Percentiles rank a stretch among this genome's conserved stretches.
Evolutionary conservation across 2,888 invertebrate species (phyloP).

Genomic region (Dendrolimus houi): DNA sequence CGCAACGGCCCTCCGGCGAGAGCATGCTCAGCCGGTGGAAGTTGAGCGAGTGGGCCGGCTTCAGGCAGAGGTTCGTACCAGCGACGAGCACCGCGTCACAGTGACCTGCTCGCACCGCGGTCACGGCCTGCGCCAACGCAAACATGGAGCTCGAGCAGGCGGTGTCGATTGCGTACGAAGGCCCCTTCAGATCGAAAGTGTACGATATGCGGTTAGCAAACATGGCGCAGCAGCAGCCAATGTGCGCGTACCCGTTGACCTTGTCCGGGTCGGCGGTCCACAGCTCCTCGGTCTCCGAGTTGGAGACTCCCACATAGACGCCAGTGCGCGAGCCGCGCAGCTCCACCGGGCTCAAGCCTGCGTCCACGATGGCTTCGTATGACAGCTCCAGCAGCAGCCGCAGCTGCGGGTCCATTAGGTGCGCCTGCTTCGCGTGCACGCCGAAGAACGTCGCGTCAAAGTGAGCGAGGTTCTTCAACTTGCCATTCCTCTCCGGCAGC

Average conservation of each 20-base stretch:
- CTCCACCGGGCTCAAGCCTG: constrained; percentile 88
- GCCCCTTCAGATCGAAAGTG: constrained; percentile 96
- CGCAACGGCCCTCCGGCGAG: constrained; percentile 93
- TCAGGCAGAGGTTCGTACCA: constrained; percentile 91
- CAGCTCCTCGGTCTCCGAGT: constrained; percentile 92
- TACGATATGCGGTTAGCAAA: constrained; percentile 97
- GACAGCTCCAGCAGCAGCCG: constrained; percentile 92
- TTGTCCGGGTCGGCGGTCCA: constrained; percentile 92
- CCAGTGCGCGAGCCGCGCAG: constrained; percentile 93
- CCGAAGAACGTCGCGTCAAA: constrained; percentile 95
- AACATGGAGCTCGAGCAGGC: constrained; percentile 97
- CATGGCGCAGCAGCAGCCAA: constrained; percentile 97
- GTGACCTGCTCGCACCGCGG: constrained; percentile 89
- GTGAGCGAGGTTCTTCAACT: constrained; percentile 85
- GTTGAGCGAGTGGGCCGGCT: constrained; percentile 93
- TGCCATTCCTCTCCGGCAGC: constrained; percentile 87
- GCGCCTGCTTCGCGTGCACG: constrained; percentile 93
- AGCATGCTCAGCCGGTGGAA: constrained; percentile 97
- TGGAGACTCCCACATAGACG: constrained; percentile 95
- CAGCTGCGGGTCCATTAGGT: constrained; percentile 95
- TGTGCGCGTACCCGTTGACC: constrained; percentile 92
- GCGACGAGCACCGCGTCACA: constrained; percentile 98
- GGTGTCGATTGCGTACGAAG: constrained; percentile 96
- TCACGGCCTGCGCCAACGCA: constrained; percentile 91
- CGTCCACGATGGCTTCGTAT: constrained; percentile 95